These are phyloP conservation scores for Gymnoscelis rufifasciata DNA, from an alignment of 2,888 invertebrate species.

Conservation along the genomic window DNA sequence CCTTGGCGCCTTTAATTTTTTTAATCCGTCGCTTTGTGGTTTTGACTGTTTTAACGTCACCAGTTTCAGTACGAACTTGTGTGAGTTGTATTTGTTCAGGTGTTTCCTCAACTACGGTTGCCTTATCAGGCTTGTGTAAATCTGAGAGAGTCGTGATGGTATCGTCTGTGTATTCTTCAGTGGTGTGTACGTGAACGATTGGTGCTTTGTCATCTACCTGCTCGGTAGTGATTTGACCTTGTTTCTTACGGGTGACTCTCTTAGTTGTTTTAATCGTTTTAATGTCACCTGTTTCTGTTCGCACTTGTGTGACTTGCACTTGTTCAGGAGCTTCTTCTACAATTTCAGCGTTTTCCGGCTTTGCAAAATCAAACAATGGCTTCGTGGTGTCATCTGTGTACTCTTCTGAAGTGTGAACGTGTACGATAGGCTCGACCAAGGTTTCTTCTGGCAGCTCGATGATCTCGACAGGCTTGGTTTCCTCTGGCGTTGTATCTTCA, in stretches of 20 bases:
- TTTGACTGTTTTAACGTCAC: slow-evolving; percentile 31
- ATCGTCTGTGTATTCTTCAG: slow-evolving; percentile 11
- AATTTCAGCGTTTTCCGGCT: slow-evolving; percentile 35
- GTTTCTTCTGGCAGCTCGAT: slow-evolving; percentile 40
- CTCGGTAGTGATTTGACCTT: neutral
- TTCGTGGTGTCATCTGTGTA: slow-evolving; percentile 36
- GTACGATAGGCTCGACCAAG: slow-evolving; percentile 43
- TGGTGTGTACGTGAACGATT: slow-evolving; percentile 33
- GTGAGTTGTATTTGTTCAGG: slow-evolving; percentile 33
- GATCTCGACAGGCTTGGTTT: slow-evolving; percentile 14
- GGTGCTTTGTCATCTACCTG: slow-evolving; percentile 37
- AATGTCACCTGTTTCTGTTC: too few species aligned
- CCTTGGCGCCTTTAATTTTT: slow-evolving; percentile 32
- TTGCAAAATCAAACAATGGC: slow-evolving; percentile 20
- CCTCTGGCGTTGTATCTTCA: slow-evolving; percentile 39
- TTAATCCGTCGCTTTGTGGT: slow-evolving; percentile 39
- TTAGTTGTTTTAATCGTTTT: too few species aligned
- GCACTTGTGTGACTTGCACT: too few species aligned
- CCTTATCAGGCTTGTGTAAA: slow-evolving; percentile 27
- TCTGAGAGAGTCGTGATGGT: slow-evolving; percentile 9
- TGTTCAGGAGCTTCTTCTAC: slow-evolving; percentile 27
- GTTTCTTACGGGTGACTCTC: too few species aligned
- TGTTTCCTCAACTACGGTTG: slow-evolving; percentile 34
- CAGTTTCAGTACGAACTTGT: slow-evolving; percentile 29
- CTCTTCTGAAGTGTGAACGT: slow-evolving; percentile 52